These are phyloP conservation scores for Graptemys geographica DNA, from an alignment of 2,797 vertebrate species.

Conservation along the genomic window DNA sequence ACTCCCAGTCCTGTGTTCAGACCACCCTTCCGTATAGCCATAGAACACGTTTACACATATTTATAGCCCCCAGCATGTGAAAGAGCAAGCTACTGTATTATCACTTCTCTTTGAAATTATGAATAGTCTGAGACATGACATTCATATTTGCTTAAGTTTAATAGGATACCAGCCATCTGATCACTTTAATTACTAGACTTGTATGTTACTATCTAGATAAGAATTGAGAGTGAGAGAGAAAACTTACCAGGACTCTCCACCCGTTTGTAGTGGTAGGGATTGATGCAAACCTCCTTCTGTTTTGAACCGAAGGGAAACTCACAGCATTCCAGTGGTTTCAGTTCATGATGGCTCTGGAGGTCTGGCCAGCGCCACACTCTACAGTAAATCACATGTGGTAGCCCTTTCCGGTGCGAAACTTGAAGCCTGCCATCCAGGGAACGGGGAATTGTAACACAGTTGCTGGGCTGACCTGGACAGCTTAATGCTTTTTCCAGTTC, in stretches of 20 bases:
- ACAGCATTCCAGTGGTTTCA: slow-evolving; percentile 97
- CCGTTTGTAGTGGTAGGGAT: slow-evolving; percentile 98
- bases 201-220: slow-evolving; percentile 47
- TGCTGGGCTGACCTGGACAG: slow-evolving; percentile 95
- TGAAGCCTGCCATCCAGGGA: slow-evolving; percentile 95
- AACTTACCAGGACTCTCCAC: slow-evolving; percentile 96
- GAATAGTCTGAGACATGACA: slow-evolving; percentile 46
- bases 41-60: not conserved
- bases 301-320: slow-evolving; percentile 98
- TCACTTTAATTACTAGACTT: slow-evolving; percentile 42
- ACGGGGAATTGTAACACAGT: slow-evolving; percentile 96
- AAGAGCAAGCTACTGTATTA: slow-evolving; percentile 38
- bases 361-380: slow-evolving; percentile 98
- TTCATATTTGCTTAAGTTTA: slow-evolving; percentile 48
- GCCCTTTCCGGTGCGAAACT: slow-evolving; percentile 95
- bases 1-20: not conserved
- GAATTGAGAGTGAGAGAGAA: not conserved
- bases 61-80: not conserved
- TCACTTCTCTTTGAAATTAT: slow-evolving; percentile 32
- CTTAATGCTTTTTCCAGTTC: slow-evolving; percentile 93
- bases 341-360: slow-evolving; percentile 97
- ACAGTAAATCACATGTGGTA: slow-evolving; percentile 96
- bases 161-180: slow-evolving; percentile 45
- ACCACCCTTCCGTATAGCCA: not conserved
- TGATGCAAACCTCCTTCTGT: slow-evolving; percentile 99